Percentiles rank a stretch among this genome's conserved stretches.
Evolutionary conservation across 2,888 invertebrate genomes (phyloP).

Genomic region (Heteromurus nitidus): DNA sequence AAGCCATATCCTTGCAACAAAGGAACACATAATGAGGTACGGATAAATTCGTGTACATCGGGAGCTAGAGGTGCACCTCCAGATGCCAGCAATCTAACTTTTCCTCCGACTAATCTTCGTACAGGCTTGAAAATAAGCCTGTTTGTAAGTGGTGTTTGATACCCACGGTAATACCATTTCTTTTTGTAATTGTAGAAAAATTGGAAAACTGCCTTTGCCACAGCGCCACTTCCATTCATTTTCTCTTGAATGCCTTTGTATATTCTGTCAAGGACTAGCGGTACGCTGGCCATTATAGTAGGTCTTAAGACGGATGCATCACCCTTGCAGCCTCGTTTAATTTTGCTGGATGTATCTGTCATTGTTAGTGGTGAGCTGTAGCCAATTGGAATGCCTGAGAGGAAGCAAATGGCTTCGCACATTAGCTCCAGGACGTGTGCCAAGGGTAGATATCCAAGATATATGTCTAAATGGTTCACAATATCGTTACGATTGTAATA

Average conservation of each 20-base stretch:
- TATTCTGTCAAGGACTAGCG: constrained; percentile 96
- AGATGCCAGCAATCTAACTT: constrained; percentile 89
- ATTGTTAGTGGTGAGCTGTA: constrained; percentile 97
- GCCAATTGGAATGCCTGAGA: constrained; percentile 93
- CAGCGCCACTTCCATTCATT: constrained; percentile 86
- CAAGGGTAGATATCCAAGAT: constrained; percentile 96
- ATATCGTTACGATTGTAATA: constrained; percentile 30
- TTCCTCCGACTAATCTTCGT: constrained; percentile 89
- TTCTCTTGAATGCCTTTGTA: constrained; percentile 98
- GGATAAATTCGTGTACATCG: constrained; percentile 95
- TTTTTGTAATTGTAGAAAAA: constrained; percentile 96
- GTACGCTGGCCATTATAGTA: constrained; percentile 96
- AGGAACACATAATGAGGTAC: constrained; percentile 91
- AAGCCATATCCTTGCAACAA: constrained; percentile 97
- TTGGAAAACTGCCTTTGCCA: constrained; percentile 90
- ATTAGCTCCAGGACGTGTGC: constrained; percentile 98
- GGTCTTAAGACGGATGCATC: constrained; percentile 91
- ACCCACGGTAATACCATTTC: constrained; percentile 88
- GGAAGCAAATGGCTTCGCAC: constrained; percentile 82
- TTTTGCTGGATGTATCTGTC: constrained; percentile 94
- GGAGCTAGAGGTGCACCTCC: constrained; percentile 94
- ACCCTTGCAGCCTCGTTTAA: constrained; percentile 94
- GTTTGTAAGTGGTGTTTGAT: constrained; percentile 86
- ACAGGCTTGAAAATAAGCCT: constrained; percentile 82
- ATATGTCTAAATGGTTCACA: constrained; percentile 80